Percentiles rank a stretch among this genome's conserved stretches.
Evolutionary conservation across 53 echinoderm and acorn worm species (phyloP).

Genomic region (Holothuria scabra): DNA sequence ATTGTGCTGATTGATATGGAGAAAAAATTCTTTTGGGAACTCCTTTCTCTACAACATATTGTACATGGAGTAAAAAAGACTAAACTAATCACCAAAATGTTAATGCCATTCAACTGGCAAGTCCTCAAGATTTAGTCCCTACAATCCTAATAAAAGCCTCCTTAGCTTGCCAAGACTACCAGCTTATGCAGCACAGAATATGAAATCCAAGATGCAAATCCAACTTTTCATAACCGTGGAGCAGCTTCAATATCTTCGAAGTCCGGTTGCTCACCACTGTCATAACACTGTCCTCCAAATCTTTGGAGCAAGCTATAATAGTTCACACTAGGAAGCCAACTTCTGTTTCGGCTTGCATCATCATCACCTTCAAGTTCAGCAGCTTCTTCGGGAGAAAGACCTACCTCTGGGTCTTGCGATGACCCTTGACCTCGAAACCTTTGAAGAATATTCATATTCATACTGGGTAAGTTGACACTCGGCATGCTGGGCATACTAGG

Average conservation of each 20-base stretch:
- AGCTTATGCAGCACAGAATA: too few relatives aligned
- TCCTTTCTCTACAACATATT: too few relatives aligned
- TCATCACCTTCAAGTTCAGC: background rate
- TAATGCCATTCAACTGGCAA: too few relatives aligned
- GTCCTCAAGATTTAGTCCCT: too few relatives aligned
- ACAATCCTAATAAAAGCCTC: too few relatives aligned
- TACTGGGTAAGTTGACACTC: slow-evolving; percentile 74
- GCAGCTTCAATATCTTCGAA: slow-evolving; percentile 22
- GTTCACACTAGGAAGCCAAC: slow-evolving; percentile 45
- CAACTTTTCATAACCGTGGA: background rate
- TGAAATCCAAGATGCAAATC: too few relatives aligned
- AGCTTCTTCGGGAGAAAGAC: slow-evolving; percentile 24
- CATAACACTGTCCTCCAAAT: slow-evolving; percentile 73
- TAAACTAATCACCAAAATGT: too few relatives aligned
- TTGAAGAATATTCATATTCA: slow-evolving; percentile 85
- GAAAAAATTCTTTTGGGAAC: too few relatives aligned
- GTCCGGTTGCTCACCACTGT: slow-evolving; percentile 60
- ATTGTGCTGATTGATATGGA: too few relatives aligned
- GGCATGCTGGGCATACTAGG: slow-evolving; percentile 71
- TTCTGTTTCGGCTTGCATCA: slow-evolving; percentile 7
- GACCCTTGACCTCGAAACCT: slow-evolving; percentile 73
- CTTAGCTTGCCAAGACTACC: too few relatives aligned
- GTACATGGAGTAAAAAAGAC: too few relatives aligned
- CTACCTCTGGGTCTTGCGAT: slow-evolving; percentile 49
- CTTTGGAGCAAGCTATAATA: slow-evolving; percentile 56